phyloP scores from a whole-genome alignment of 2,113 vertebrate genomes.

The Acanthochromis polyacanthus region DNA sequence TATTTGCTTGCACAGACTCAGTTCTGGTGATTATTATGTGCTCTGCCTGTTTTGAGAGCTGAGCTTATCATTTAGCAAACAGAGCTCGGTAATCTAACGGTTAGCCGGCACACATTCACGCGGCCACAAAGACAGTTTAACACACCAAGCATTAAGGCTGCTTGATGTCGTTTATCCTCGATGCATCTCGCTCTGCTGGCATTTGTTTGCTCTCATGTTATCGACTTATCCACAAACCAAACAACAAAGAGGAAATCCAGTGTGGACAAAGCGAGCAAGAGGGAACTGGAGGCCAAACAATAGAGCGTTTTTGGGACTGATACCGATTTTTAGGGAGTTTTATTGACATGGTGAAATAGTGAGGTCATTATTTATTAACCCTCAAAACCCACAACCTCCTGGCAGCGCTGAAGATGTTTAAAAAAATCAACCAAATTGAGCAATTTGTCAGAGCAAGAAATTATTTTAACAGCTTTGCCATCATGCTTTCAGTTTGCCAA shows the following conservation, averaged over 20 bases:
- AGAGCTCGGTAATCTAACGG: not conserved
- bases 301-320: too few species aligned
- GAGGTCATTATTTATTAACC: too few species aligned
- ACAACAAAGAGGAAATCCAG: slow-evolving; percentile 11
- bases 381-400: too few species aligned
- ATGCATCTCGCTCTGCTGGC: slow-evolving; percentile 17
- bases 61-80: slow-evolving; percentile 39
- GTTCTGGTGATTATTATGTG: slow-evolving; percentile 28
- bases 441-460: too few species aligned
- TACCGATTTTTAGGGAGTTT: too few species aligned
- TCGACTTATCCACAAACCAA: slow-evolving; percentile 27
- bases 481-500: too few species aligned
- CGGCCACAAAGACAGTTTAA: too few species aligned
- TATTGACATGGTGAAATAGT: too few species aligned
- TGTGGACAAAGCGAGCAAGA: not conserved
- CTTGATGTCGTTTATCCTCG: slow-evolving; percentile 21
- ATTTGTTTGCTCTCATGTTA: slow-evolving; percentile 15
- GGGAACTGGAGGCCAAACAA: not conserved
- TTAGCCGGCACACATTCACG: not conserved
- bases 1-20: slow-evolving; percentile 29
- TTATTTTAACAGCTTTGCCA: too few species aligned
- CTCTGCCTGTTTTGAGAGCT: slow-evolving; percentile 46
- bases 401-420: too few species aligned
- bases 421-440: too few species aligned
- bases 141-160: too few species aligned